phyloP scores from a whole-genome alignment of 2,797 vertebrate genomes.

The Sebastes vulpes region DNA sequence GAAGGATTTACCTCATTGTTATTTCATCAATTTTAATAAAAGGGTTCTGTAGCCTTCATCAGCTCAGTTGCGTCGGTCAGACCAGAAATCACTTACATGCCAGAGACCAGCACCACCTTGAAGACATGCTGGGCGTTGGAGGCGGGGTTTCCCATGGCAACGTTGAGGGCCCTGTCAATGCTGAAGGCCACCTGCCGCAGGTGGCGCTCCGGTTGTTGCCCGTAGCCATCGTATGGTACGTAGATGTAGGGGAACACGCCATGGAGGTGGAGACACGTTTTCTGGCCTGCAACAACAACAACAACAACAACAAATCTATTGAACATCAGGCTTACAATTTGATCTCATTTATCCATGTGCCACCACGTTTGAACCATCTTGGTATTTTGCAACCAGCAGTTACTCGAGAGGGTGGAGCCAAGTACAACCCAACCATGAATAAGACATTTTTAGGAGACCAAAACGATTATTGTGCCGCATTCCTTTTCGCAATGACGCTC shows the following conservation, averaged over 20 bases:
- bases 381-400: too few species aligned
- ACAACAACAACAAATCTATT: neutral
- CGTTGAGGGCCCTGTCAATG: slow-evolving; percentile 96
- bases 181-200: slow-evolving; percentile 96
- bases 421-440: too few species aligned
- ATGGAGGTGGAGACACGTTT: slow-evolving; percentile 97
- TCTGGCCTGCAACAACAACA: slow-evolving; percentile 89
- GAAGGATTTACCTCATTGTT: neutral
- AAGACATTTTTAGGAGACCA: too few species aligned
- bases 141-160: slow-evolving; percentile 95
- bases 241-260: slow-evolving; percentile 97
- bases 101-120: slow-evolving; percentile 96
- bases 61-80: neutral
- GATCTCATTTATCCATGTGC: neutral
- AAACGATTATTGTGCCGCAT: too few species aligned
- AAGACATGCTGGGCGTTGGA: slow-evolving; percentile 93
- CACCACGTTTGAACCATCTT: too few species aligned
- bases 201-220: slow-evolving; percentile 90
- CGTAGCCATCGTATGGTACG: slow-evolving; percentile 92
- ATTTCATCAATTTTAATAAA: neutral
- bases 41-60: neutral
- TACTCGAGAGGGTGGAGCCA: too few species aligned
- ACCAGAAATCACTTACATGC: slow-evolving; percentile 89
- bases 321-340: neutral
- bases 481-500: too few species aligned